phyloP scores from a whole-genome alignment of 2,797 vertebrate genomes.

The Amazona ochrocephala region DNA sequence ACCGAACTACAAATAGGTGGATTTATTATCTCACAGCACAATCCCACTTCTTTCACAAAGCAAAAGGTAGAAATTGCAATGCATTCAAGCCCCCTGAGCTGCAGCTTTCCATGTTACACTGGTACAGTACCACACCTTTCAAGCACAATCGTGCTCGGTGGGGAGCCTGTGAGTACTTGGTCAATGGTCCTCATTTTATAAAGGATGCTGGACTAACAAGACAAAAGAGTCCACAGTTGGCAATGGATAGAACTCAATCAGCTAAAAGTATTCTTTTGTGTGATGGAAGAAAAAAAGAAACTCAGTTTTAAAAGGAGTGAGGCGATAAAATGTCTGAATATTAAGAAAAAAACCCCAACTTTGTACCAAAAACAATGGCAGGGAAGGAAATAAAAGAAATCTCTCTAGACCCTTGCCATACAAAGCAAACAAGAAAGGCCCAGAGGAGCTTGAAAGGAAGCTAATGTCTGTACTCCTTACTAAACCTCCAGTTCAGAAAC shows the following conservation, averaged over 20 bases:
- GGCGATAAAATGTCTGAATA: constrained; percentile 72
- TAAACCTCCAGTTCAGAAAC: constrained; percentile 49
- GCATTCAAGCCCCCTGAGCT: constrained; percentile 57
- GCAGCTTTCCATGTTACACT: constrained; percentile 53
- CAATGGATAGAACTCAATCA: constrained; percentile 71
- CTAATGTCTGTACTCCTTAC: constrained; percentile 56
- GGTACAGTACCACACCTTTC: constrained; percentile 73
- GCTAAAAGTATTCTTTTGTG: constrained; percentile 71
- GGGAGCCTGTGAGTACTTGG: constrained; percentile 62
- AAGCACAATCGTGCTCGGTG: constrained; percentile 65
- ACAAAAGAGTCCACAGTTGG: constrained; percentile 67
- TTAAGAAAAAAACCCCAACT: constrained; percentile 54
- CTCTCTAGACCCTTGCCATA: constrained; percentile 64
- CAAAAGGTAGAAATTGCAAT: constrained; percentile 67
- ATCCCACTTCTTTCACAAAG: constrained; percentile 62
- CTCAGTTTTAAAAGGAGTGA: constrained; percentile 60
- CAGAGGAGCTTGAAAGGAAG: constrained; percentile 65
- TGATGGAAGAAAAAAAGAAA: neutral
- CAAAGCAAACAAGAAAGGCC: constrained; percentile 67
- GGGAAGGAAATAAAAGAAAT: constrained; percentile 67
- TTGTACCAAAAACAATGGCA: constrained; percentile 54
- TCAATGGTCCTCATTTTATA: constrained; percentile 63
- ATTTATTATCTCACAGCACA: constrained; percentile 72
- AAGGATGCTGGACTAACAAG: constrained; percentile 65
- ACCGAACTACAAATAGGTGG: constrained; percentile 68